Evolutionary conservation across 1,140 invertebrate species (phyloP).

Genomic region (Polypedilum pembai): DNA sequence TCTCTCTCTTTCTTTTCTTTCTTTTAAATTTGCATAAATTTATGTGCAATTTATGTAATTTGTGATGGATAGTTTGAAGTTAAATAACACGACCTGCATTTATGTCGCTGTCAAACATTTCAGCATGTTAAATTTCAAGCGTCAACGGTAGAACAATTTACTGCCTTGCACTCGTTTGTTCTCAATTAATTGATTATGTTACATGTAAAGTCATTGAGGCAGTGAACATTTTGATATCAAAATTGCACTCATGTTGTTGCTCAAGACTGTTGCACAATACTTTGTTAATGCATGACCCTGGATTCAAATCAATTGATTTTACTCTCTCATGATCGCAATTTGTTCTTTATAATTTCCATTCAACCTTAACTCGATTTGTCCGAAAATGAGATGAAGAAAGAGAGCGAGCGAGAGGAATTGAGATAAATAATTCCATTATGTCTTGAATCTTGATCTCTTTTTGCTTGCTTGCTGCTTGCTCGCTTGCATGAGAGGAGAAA

Average conservation of each 20-base stretch:
- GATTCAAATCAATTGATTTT: conserved; percentile 15
- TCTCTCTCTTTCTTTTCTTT: too few relatives aligned
- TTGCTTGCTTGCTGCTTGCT: too few relatives aligned
- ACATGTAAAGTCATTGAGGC: too few relatives aligned
- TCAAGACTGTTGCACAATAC: not conserved
- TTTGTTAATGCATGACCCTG: conserved; percentile 5
- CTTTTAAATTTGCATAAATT: too few relatives aligned
- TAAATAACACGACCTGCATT: not conserved
- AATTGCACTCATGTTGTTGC: too few relatives aligned
- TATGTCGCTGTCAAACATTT: not conserved
- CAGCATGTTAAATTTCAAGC: not conserved
- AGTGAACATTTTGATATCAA: too few relatives aligned
- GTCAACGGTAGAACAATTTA: not conserved
- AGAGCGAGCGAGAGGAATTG: not conserved
- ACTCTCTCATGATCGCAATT: not conserved
- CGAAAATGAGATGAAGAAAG: not conserved
- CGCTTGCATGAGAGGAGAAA: too few relatives aligned
- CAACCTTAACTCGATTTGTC: not conserved
- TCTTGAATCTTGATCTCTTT: not conserved
- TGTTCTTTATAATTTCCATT: not conserved
- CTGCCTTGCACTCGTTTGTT: not conserved
- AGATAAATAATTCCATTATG: conserved; percentile 11
- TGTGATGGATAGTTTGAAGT: conserved; percentile 1
- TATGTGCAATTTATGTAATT: not conserved
- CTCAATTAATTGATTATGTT: too few relatives aligned